Evolutionary conservation across 2,888 invertebrate genomes (phyloP), one percentile per base, ranked within the genome.

Genomic region (Drepana falcataria): DNA sequence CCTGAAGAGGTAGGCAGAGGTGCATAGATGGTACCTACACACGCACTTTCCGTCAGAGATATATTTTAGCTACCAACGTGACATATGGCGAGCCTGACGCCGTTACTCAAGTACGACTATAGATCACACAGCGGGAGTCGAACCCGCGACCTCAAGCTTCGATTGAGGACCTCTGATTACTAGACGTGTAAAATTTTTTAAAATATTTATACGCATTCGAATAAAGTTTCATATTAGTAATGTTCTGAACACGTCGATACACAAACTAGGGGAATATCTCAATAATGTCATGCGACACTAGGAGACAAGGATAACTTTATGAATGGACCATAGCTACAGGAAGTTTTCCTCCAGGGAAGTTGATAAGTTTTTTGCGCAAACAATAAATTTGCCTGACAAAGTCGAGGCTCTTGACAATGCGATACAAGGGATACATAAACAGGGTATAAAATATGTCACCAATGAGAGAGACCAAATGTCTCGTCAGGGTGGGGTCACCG

Each of bases 381-480:
- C 68, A 62, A 72, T 76, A 70, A 71, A 73, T 77, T 71, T 65
- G 62, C 65, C 53, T 63, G 59, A 68, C 69, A 66, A 69, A 68
- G 64, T 64, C 53, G 61, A 53, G 56, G 59, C 60, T 67, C 68
- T 73, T 72, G 75, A 79, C 78, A 79, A 76, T 79, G 69, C 69
- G 67, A 65, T 63, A 64, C 62, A 64, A 66, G 66, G 65, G 63
- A 77, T 65, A 68, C 69, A 80, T 81, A 81, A 82, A 83, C 76
- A 78, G 73, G 70, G 69, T 71, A 80, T 80, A 79, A 84, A 81
- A 83, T 83, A 83, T 83, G 82, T 81, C 73, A 65, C 71, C 81
- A 76, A 83, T 81, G 77, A 81, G 68, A 66, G 69, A 68, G 73
- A 68, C 66, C 75, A 71, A 79, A 79, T 76, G 74, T 69, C 68